A percentile compares a stretch with the other conserved stretches of the same genome.
Evolutionary conservation across 2,797 vertebrate species (phyloP).

Genomic region (Clarias platycephalus): DNA sequence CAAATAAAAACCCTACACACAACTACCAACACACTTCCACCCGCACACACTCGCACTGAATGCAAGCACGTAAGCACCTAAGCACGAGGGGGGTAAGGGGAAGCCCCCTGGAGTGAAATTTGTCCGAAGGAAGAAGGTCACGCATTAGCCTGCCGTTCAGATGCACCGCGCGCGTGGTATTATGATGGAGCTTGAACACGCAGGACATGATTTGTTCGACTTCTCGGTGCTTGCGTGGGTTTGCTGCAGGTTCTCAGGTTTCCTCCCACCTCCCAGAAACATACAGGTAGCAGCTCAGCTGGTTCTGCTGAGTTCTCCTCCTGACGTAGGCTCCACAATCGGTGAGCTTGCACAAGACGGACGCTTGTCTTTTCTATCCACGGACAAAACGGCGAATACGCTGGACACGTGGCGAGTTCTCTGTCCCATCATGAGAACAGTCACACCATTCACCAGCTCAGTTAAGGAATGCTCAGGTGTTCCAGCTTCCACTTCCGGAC

Average conservation of each 20-base stretch:
- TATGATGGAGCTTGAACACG: too few relatives aligned
- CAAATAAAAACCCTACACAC: slow-evolving; percentile 18
- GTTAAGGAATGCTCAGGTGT: not conserved
- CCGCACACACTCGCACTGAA: not conserved
- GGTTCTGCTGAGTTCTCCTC: not conserved
- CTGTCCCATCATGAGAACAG: not conserved
- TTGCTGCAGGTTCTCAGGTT: not conserved
- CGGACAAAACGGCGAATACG: not conserved
- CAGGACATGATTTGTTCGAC: not conserved
- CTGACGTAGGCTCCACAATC: not conserved
- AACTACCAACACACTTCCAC: slow-evolving; percentile 13
- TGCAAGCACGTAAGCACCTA: not conserved
- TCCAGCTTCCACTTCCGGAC: not conserved
- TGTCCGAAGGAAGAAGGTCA: not conserved
- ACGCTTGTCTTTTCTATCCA: not conserved
- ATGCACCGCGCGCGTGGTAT: too few relatives aligned
- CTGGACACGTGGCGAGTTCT: not conserved
- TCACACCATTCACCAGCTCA: not conserved
- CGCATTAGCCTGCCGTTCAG: not conserved
- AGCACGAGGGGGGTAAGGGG: not conserved
- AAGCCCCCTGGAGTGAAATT: not conserved
- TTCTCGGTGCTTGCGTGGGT: not conserved
- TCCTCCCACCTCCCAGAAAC: not conserved
- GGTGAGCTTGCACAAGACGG: not conserved
- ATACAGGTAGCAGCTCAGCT: not conserved